Percentiles rank a stretch among this genome's conserved stretches.
Evolutionary conservation across 2,888 invertebrate species (phyloP).

Genomic region (Drosophila glabriapex): DNA sequence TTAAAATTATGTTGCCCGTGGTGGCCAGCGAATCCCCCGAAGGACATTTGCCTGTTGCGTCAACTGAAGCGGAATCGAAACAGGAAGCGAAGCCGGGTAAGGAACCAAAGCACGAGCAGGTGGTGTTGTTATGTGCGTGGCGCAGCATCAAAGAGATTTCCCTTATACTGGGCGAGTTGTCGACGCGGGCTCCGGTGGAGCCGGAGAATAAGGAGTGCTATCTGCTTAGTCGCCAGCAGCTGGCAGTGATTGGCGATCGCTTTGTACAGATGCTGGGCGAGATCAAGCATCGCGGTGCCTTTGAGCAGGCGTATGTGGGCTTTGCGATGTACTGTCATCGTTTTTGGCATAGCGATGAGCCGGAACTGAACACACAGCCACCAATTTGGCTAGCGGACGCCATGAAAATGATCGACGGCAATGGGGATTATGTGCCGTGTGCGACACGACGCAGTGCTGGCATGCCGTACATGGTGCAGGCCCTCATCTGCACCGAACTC

Average conservation of each 20-base stretch:
- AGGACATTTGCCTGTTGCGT: constrained; percentile 87
- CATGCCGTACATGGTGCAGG: constrained; percentile 95
- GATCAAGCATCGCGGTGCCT: constrained; percentile 98
- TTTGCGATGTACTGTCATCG: constrained; percentile 91
- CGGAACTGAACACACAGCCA: constrained; percentile 87
- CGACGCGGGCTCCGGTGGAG: constrained; percentile 78
- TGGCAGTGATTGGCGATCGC: constrained; percentile 88
- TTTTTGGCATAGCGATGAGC: constrained; percentile 86
- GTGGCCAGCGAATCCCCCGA: constrained; percentile 96
- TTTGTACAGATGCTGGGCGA: constrained; percentile 89
- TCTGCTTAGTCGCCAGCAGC: constrained; percentile 23
- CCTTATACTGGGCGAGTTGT: constrained; percentile 89
- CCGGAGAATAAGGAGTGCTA: neutral
- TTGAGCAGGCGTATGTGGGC: constrained; percentile 88
- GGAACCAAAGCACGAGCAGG: constrained; percentile 88
- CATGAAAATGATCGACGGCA: constrained; percentile 1
- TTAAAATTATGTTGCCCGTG: constrained; percentile 89
- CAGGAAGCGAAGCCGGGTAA: neutral
- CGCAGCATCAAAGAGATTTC: constrained; percentile 88
- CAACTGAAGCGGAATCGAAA: neutral
- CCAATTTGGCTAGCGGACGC: constrained; percentile 85
- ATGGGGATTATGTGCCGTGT: neutral
- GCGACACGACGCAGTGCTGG: constrained; percentile 96
- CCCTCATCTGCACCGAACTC: constrained; percentile 91
- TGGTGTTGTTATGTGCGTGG: constrained; percentile 96